Base-by-base conservation (phyloP, 2,113 vertebrate genomes). In the Vimba vimba region DNA sequence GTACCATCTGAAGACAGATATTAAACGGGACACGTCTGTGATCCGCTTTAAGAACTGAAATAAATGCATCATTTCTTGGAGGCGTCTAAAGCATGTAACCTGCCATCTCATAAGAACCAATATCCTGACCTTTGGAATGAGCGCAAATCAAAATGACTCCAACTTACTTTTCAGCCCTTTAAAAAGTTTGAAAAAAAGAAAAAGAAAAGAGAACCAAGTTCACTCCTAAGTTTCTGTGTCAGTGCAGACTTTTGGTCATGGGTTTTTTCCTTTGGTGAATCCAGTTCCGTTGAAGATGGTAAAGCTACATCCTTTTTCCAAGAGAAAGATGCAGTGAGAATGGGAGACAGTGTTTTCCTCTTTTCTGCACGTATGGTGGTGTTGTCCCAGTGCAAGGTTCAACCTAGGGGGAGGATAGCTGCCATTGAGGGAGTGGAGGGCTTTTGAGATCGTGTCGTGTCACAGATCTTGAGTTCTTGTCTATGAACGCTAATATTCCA, bases 331-430 rank as follows among this genome's bases (percentile, higher is more conserved):
- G 77, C 82, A 80, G 76, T 60, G 25, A 78, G 74, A 79, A 82
- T 13, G 79, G 7, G 59, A 84, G 74, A 43, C 84, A 33, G n/a
- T 55, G 15, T 33, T 81, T 71, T 60, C 59, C 52, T 43, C 1
- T 23, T 79, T 27, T 87, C 68, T 11, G 79, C 1, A 2, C 71
- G 52, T 79, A 33, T 0, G 19, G 12, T 82, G 45, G 45, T 60
- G 69, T 39, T n/a, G 86, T 89, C 87, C 86, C 85, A 84, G 91
- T 91, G 91, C 90, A 91, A 90, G 89, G 85, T 88, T 87, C 85
- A 89, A 87, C 88, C 0, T 60, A 25, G 71, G 79, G 75, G 88
- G 30, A 91, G 86, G 77, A 88, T 92, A 95, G 95, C 95, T 95
- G 94, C 94, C 93, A 80, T 90, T 88, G 69, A 91, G 91, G 88